Conservation (phyloP, 2,888 invertebrate species). For the Caenorhabditis becei region DNA sequence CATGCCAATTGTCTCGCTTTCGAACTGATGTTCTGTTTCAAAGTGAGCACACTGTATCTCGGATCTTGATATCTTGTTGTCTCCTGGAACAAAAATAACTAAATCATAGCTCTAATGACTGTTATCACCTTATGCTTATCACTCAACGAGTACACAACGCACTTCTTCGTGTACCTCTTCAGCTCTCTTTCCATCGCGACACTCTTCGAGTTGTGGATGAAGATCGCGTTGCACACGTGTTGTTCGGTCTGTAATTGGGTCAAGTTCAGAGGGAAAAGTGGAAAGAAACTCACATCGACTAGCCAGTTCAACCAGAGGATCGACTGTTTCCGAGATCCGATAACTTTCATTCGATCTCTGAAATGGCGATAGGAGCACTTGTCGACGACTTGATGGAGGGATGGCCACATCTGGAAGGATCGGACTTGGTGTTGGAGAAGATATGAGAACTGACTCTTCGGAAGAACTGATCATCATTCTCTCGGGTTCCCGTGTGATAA, state of each 20-base stretch:
- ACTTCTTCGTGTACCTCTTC: slow-evolving; percentile 49
- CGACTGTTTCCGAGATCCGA: slow-evolving; percentile 38
- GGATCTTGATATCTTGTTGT: slow-evolving; percentile 44
- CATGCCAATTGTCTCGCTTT: slow-evolving; percentile 38
- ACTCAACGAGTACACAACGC: slow-evolving; percentile 56
- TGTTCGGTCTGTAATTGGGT: slow-evolving; percentile 35
- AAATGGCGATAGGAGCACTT: slow-evolving; percentile 54
- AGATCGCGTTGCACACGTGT: slow-evolving; percentile 56
- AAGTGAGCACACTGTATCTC: slow-evolving; percentile 51
- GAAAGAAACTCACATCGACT: slow-evolving; percentile 38
- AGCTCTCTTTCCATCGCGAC: slow-evolving; percentile 47
- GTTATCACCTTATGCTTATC: slow-evolving; percentile 26
- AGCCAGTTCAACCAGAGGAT: slow-evolving; percentile 56
- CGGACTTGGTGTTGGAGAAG: background rate
- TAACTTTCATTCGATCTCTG: slow-evolving; percentile 26
- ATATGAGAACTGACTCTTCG: slow-evolving; percentile 23
- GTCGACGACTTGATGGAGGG: slow-evolving; percentile 48
- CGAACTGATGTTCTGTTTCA: slow-evolving; percentile 43
- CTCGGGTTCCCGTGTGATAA: slow-evolving; percentile 33
- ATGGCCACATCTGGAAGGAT: slow-evolving; percentile 54
- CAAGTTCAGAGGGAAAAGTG: background rate
- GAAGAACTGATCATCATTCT: slow-evolving; percentile 57
- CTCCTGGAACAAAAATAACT: slow-evolving; percentile 16
- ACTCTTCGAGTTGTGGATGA: slow-evolving; percentile 36
- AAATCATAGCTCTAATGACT: background rate